Evolutionary conservation across 2,888 invertebrate species (phyloP).

Genomic region (Tetragonisca angustula): DNA sequence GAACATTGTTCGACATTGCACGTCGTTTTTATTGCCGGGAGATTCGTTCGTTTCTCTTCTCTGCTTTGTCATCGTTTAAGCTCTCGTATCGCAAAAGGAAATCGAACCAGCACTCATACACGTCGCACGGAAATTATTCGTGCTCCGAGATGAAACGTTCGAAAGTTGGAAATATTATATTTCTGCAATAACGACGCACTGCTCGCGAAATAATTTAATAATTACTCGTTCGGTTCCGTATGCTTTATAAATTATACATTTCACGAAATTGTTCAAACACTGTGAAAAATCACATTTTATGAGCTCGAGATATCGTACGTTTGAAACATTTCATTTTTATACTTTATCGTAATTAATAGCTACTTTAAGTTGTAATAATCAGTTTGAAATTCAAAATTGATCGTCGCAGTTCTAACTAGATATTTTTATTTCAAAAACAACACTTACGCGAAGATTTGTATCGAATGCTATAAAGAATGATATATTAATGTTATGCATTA

Average conservation of each 20-base stretch:
- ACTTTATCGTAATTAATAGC: not conserved
- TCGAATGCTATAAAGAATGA: not conserved
- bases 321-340: not conserved
- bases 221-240: not conserved
- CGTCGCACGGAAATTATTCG: not conserved
- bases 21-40: conserved; percentile 16
- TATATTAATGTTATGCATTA: not conserved
- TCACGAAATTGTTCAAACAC: not conserved
- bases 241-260: not conserved
- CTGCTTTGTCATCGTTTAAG: conserved; percentile 22
- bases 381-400: too few species aligned
- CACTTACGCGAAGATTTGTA: not conserved
- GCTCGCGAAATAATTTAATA: not conserved
- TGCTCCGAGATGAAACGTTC: not conserved
- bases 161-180: not conserved
- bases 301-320: not conserved
- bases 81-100: conserved; percentile 9
- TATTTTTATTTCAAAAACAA: not conserved
- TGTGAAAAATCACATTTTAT: not conserved
- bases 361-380: too few species aligned
- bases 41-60: not conserved
- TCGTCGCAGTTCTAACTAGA: too few species aligned
- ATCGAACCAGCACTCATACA: not conserved
- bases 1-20: conserved; percentile 18
- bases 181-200: too few species aligned